Evolutionary conservation across 1,140 invertebrate genomes (phyloP), one percentile per base, ranked within the genome.

Genomic region (Tetramorium alpestre): DNA sequence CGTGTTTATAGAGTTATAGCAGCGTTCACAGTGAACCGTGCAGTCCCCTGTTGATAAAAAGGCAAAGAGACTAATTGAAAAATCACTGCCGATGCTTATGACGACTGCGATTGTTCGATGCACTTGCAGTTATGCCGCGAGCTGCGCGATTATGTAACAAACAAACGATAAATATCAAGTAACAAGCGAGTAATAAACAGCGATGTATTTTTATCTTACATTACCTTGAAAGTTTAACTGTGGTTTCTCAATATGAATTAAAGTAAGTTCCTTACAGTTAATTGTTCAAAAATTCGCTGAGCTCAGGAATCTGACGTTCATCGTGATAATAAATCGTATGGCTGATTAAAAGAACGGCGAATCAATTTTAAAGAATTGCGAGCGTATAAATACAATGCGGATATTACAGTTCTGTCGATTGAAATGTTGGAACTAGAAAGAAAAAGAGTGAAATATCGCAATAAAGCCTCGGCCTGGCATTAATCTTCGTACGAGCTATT

Each of bases 21-120:
- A 54, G 64, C 77, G 47, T 69, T 54, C n/a, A n/a, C 49, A 47
- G 28, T 28, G 77, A 81, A 70, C 64, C 33, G 64, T 41, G 22
- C 22, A 44, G 47, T 54, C 28, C 64, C n/a, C 51, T 33, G 18
- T 3, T 41, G 47, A 81, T 70, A 70, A 70, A 70, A 81, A 54
- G 18, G 5, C 65, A 25, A 41, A 81, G 47, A 13, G 16, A n/a
- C 8, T 81, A 81, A 70, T 81, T 81, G 64, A 70, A 81, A 81
- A 81, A 81, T 81, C 22, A 28, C 38, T 22, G 18, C 22, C 54
- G 54, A 44, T n/a, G 41, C 10, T 62, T 44, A 28, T 16, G 56
- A 77, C 25, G 38, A 28, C 16, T 64, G 49, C 41, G 56, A 77
- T 81, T 65, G 22, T 56, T 44, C 44, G 25, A 22, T 49, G 25